Evolutionary conservation across 2,888 invertebrate species (phyloP), one percentile per base, ranked within the genome.

Genomic region (Drosophila emarginata): DNA sequence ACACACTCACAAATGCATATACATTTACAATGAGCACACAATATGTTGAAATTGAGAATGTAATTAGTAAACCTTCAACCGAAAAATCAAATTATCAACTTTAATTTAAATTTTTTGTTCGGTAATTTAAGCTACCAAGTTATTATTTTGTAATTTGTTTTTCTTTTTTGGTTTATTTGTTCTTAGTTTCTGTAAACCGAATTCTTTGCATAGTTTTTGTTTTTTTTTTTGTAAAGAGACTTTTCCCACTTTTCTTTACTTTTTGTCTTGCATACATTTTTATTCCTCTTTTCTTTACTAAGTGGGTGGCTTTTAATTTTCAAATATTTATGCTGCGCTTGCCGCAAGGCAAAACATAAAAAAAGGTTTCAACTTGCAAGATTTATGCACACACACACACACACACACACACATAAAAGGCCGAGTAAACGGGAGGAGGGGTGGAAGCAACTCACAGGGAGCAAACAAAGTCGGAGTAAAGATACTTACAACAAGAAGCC

Each of bases 311-410:
- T 87, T 84, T 81, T 80, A 71, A 84, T 81, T 81, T 78, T 60
- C 53, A 80, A 78, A 87, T 78, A 87, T 87, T 84, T 87, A 74
- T 78, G 79, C 70, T 64, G 59, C 63, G 72, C 67, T 72, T 58
- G 70, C 61, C 70, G 64, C 59, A 74, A 45, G 45, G 11, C 18
- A 45, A 21, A 45, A 21, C 18, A 18, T 18, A 18, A 45, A 18
- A 54, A 68, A 67, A 74, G 72, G 63, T 72, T 81, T 61, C 28
- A 54, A 58, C 75, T 72, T 63, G 67, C 32, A 74, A 82, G 80
- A 77, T 66, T 74, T 86, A 72, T 80, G 66, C 65, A 64, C 51
- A 61, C 65, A 63, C 66, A 66, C 60, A 45, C 36, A 26, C 28
- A 59, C n/a, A n/a, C n/a, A n/a, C n/a, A 23, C 2, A 23, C 52